These are phyloP conservation scores for Orthosia gothica DNA, from an alignment of 2,888 invertebrate genomes.

Conservation along the genomic window DNA sequence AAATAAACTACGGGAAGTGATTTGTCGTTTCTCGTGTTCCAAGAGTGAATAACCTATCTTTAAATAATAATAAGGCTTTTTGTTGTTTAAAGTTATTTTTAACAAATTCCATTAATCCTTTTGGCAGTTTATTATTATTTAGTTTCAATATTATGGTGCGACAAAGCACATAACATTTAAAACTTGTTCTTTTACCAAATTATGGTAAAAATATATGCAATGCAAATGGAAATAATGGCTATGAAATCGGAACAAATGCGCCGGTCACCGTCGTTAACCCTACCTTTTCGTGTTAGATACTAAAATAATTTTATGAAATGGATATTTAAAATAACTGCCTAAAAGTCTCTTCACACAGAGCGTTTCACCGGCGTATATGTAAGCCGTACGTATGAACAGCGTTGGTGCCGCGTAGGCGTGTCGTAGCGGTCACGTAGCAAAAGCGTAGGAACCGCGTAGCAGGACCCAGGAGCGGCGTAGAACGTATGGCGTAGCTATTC, in stretches of 20 bases:
- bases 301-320: slow-evolving; percentile 3
- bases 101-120: slow-evolving; percentile 31
- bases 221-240: slow-evolving; percentile 45
- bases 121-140: slow-evolving; percentile 26
- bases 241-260: slow-evolving; percentile 33
- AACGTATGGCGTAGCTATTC: background rate
- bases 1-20: slow-evolving; percentile 43
- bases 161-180: slow-evolving; percentile 38
- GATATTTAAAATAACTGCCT: slow-evolving; percentile 13
- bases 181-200: slow-evolving; percentile 49
- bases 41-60: slow-evolving; percentile 53
- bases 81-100: slow-evolving; percentile 12
- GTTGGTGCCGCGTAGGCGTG: background rate
- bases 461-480: background rate
- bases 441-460: background rate
- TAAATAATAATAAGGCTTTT: slow-evolving; percentile 8
- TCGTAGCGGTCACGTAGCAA: background rate
- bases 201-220: slow-evolving; percentile 42
- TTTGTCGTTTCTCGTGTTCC: slow-evolving; percentile 34
- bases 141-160: slow-evolving; percentile 31
- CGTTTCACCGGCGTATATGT: background rate
- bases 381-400: background rate
- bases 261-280: slow-evolving; percentile 30
- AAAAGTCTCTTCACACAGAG: background rate
- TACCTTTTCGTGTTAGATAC: slow-evolving; percentile 49